A percentile compares a stretch with the other conserved stretches of the same genome.
phyloP scores from a whole-genome alignment of 2,888 invertebrate genomes.

The Ferdinandea cuprea region DNA sequence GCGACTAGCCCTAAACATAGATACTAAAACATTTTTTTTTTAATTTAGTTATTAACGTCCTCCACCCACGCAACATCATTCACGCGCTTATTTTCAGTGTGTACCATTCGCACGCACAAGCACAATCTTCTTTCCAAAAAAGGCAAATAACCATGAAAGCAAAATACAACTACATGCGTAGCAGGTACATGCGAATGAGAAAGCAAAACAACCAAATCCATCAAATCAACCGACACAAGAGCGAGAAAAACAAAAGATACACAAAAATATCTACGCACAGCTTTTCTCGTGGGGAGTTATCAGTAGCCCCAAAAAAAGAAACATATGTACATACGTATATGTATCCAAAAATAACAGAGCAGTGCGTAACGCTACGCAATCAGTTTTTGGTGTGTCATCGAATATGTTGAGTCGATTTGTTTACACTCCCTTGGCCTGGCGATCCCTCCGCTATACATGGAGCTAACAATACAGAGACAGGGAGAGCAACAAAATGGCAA shows the following conservation, averaged over 20 bases:
- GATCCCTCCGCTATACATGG: no score
- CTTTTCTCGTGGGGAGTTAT: conserved; percentile 11
- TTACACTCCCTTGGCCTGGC: background rate
- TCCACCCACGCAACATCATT: conserved; percentile 55
- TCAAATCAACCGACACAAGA: conserved; percentile 10
- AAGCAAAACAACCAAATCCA: conserved; percentile 1
- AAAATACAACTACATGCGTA: no score
- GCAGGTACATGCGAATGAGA: conserved; percentile 26
- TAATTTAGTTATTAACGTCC: conserved; percentile 38
- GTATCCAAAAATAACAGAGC: conserved; percentile 52
- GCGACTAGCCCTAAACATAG: background rate
- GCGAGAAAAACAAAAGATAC: conserved; percentile 32
- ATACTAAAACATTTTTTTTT: no score
- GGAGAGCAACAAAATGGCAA: conserved; percentile 2
- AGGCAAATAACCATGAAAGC: conserved; percentile 43
- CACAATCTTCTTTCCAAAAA: conserved; percentile 8
- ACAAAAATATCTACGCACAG: background rate
- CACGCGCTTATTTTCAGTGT: conserved; percentile 33
- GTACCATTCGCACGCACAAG: background rate
- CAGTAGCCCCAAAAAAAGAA: background rate
- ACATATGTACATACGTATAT: background rate
- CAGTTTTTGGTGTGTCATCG: conserved; percentile 25
- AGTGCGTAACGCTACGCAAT: conserved; percentile 44
- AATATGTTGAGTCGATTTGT: conserved; percentile 57
- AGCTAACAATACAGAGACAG: background rate